phyloP scores from a whole-genome alignment of 2,888 invertebrate species.

The Noctua comes region DNA sequence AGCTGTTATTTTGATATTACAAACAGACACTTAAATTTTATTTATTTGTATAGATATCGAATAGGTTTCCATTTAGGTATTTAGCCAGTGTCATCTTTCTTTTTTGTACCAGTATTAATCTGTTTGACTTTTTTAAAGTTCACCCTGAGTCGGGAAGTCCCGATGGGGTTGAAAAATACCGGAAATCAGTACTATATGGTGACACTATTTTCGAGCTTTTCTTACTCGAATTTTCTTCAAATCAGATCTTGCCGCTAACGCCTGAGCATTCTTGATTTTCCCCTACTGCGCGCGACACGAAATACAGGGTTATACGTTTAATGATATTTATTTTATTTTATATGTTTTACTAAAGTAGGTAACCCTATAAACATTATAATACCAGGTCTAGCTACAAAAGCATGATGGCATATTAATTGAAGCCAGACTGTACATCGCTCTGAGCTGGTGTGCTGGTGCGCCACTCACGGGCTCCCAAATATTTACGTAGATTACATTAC shows the following conservation, averaged over 20 bases:
- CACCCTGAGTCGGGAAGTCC: not conserved
- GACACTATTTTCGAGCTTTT: not conserved
- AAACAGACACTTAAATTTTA: no score
- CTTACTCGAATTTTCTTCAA: not conserved
- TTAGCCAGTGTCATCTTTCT: not conserved
- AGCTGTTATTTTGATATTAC: no score
- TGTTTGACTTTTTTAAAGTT: no score
- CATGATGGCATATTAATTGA: not conserved
- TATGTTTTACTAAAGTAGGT: not conserved
- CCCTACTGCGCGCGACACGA: not conserved
- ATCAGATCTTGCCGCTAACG: no score
- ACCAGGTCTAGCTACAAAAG: not conserved
- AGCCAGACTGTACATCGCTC: not conserved
- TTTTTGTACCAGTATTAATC: no score
- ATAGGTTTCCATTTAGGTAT: no score
- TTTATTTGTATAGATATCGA: no score
- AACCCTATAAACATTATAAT: not conserved
- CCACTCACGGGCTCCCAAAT: not conserved
- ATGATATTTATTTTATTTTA: not conserved
- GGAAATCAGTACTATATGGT: not conserved
- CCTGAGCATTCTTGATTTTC: not conserved
- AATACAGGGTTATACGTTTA: not conserved
- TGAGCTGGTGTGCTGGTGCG: not conserved
- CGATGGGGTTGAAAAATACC: not conserved
- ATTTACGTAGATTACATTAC: conserved; percentile 4